Evolutionary conservation across 2,888 invertebrate genomes (phyloP), one percentile per base, ranked within the genome.

Genomic region (Agrochola lota): DNA sequence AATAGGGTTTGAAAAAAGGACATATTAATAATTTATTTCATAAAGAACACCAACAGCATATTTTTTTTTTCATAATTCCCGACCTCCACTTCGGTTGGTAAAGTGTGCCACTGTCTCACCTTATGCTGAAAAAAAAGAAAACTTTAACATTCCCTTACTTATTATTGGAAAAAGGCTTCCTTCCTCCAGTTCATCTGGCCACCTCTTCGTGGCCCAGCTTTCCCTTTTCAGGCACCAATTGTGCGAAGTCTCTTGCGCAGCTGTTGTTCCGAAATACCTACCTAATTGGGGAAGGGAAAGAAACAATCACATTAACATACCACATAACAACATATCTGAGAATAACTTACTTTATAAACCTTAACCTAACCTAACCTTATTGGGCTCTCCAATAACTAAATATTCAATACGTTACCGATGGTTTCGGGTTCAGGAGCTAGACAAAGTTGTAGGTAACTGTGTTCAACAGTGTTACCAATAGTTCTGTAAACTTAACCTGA

Each of bases 401-500:
- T 77, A 68, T 43, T 20, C 52, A 62, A 55, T 30, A 68, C n/a
- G 46, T 20, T 20, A 49, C 8, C 20, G 40, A 57, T 26, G 30
- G 46, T 46, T 20, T 55, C n/a, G 40, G 49, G 30, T 23, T 69
- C 49, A 68, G 52, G 60, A 68, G 35, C 35, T 71, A 62, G 64
- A 46, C 23, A 59, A 85, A 78, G 46, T 81, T 73, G 60, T 46
- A 55, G 74, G 62, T 52, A 79, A 73, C 71, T 71, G 43, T 46
- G 71, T 67, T 71, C 26, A 77, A 75, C 71, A 43, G 17, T 77
- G 67, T 78, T 69, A 60, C 68, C 17, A 71, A 76, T 63, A 76
- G 76, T 71, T 55, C 43, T 9, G 67, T 57, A 43, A 84, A 85
- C 74, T 87, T 80, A 55, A 40, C 78, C 70, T 55, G 59, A 63